phyloP scores from a whole-genome alignment of 1,140 invertebrate genomes.

The Solen grandis region DNA sequence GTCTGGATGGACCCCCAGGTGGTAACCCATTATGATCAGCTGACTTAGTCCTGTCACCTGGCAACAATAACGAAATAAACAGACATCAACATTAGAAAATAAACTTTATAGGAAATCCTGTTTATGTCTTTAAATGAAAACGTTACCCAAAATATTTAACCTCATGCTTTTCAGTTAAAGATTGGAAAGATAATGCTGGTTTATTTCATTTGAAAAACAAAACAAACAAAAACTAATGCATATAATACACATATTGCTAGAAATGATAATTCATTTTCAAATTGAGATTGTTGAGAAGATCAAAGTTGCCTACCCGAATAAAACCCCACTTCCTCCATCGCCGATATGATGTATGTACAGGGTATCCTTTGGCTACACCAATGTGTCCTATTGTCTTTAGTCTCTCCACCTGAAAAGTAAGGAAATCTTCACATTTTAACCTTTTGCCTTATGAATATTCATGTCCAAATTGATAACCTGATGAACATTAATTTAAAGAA shows the following conservation, averaged over 20 bases:
- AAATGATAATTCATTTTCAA: background rate
- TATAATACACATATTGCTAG: no score
- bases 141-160: no score
- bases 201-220: background rate
- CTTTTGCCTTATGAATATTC: no score
- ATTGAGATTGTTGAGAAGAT: background rate
- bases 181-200: background rate
- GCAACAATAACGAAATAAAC: constrained; percentile 24
- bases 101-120: background rate
- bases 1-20: constrained; percentile 59
- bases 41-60: constrained; percentile 61
- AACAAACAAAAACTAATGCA: background rate
- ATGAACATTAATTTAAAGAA: no score
- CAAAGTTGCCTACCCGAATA: constrained; percentile 43
- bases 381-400: constrained; percentile 59
- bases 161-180: background rate
- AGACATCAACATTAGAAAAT: background rate
- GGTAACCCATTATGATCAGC: constrained; percentile 56
- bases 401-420: constrained; percentile 50
- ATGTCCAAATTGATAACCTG: no score
- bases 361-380: constrained; percentile 44
- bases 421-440: background rate
- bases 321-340: constrained; percentile 60
- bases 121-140: no score
- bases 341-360: constrained; percentile 56